These are phyloP conservation scores for Neria commutata DNA, from an alignment of 2,888 invertebrate species.

Conservation along the genomic window DNA sequence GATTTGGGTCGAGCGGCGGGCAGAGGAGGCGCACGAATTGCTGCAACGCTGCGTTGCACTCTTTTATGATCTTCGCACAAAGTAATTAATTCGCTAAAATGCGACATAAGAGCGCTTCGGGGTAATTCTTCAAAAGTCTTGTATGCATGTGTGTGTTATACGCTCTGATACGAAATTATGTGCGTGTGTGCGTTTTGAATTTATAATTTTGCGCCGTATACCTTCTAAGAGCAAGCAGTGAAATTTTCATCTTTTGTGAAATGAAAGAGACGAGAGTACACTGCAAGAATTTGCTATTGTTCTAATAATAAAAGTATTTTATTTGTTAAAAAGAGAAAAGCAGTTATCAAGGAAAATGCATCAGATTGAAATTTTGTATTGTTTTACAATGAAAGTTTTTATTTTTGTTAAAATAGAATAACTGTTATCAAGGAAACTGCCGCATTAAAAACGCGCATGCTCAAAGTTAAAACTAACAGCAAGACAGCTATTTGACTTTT, in stretches of 20 bases:
- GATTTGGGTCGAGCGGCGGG: neutral
- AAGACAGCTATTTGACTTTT: no score
- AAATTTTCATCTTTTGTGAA: neutral
- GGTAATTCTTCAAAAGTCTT: constrained; percentile 37
- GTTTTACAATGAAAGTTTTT: no score
- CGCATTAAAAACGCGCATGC: no score
- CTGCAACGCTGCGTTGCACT: constrained; percentile 17
- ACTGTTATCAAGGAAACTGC: no score
- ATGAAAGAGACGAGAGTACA: neutral
- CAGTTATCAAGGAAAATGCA: no score
- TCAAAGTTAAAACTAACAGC: no score
- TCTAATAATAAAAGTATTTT: no score
- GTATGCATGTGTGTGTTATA: neutral
- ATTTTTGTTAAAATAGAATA: no score
- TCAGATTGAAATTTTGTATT: no score
- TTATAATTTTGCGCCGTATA: constrained; percentile 23
- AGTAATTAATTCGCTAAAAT: constrained; percentile 59
- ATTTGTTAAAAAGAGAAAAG: no score
- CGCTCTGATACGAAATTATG: neutral
- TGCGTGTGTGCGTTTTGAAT: constrained; percentile 16
- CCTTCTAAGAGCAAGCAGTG: constrained; percentile 1
- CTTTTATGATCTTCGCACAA: constrained; percentile 36
- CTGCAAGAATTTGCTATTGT: no score
- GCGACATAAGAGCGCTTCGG: constrained; percentile 52
- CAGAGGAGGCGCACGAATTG: constrained; percentile 3